Percentiles rank a stretch among this genome's conserved stretches.
These are phyloP conservation scores for Stenoptilia bipunctidactyla DNA, from an alignment of 2,888 invertebrate species.

Conservation along the genomic window DNA sequence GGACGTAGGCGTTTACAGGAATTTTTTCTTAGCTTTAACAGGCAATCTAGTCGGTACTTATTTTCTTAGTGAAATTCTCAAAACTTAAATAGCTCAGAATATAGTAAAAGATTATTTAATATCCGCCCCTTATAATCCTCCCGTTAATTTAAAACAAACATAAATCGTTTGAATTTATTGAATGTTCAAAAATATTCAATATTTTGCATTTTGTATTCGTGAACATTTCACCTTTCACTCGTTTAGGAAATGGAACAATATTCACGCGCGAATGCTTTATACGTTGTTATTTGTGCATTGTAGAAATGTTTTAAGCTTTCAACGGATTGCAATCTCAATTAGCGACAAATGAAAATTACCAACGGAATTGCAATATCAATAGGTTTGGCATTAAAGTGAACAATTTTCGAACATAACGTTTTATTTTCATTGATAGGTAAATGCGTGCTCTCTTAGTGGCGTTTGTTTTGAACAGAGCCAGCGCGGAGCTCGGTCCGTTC, in stretches of 20 bases:
- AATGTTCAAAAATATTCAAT: background rate
- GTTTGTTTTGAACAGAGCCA: slow-evolving; percentile 30
- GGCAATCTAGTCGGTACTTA: too few relatives aligned
- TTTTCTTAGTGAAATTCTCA: too few relatives aligned
- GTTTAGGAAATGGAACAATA: slow-evolving; percentile 1
- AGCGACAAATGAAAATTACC: background rate
- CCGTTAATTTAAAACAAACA: too few relatives aligned
- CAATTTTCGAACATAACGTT: slow-evolving; percentile 21
- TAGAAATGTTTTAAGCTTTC: slow-evolving; percentile 1
- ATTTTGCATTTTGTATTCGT: background rate
- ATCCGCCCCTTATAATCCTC: too few relatives aligned
- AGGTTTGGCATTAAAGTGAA: background rate
- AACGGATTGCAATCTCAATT: slow-evolving; percentile 1
- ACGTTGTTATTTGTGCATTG: background rate
- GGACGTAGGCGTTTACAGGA: too few relatives aligned
- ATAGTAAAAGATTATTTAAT: too few relatives aligned
- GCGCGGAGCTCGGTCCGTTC: slow-evolving; percentile 13
- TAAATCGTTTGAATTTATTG: background rate
- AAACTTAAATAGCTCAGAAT: too few relatives aligned
- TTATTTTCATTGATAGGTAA: slow-evolving; percentile 35
- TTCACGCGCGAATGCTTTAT: background rate
- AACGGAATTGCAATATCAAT: background rate
- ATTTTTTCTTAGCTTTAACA: too few relatives aligned
- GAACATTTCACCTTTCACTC: background rate
- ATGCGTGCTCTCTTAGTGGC: slow-evolving; percentile 33